These are phyloP conservation scores for Microcebus ravelobensis DNA, from an alignment of 2,113 vertebrate genomes.

Conservation along the genomic window DNA sequence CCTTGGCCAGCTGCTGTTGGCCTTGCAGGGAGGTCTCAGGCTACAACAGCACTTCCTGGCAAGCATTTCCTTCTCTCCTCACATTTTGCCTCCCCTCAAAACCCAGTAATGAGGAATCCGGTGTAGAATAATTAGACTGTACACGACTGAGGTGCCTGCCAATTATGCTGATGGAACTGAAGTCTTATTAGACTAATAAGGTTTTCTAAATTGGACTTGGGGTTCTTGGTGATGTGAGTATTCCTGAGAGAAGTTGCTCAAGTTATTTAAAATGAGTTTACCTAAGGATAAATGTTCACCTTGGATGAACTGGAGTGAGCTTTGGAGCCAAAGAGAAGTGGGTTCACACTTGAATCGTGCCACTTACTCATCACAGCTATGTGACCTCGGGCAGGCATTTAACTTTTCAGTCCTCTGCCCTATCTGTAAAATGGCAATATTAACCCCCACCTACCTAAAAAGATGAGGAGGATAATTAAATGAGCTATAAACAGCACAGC, in stretches of 20 bases:
- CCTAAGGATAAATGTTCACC: conserved; percentile 33
- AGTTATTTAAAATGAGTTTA: conserved; percentile 52
- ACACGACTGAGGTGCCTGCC: conserved; percentile 55
- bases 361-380: neutral
- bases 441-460: neutral
- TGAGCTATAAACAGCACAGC: neutral
- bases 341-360: neutral
- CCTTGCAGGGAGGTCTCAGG: neutral
- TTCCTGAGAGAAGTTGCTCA: conserved; percentile 7
- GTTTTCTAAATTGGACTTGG: conserved; percentile 70
- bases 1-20: neutral
- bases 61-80: neutral
- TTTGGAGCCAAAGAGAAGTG: neutral
- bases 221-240: conserved; percentile 13
- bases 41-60: neutral
- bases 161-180: conserved; percentile 72
- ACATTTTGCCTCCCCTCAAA: neutral
- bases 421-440: neutral
- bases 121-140: conserved; percentile 58
- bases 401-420: no score
- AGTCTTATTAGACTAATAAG: conserved; percentile 78
- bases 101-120: conserved; percentile 59
- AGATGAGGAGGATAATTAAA: neutral
- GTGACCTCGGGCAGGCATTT: neutral
- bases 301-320: neutral